Evolutionary conservation across 2,888 invertebrate species (phyloP).

Genomic region (Caenorhabditis panamensis): DNA sequence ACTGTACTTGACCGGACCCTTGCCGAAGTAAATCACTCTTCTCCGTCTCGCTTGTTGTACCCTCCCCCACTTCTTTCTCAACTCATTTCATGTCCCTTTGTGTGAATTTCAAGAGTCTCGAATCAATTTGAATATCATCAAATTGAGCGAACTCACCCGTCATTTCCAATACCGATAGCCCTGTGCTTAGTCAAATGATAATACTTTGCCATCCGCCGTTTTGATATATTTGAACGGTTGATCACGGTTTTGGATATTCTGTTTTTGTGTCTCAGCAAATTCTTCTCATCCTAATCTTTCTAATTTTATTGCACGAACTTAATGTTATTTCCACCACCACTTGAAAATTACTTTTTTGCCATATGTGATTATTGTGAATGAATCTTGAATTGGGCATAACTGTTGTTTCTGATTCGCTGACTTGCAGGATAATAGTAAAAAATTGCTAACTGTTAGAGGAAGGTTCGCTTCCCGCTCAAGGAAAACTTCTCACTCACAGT

Average conservation of each 20-base stretch:
- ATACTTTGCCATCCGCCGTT: constrained; percentile 49
- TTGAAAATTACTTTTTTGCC: constrained; percentile 33
- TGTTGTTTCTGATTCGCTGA: too few species aligned
- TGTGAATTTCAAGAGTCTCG: constrained; percentile 10
- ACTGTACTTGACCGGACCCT: constrained; percentile 94
- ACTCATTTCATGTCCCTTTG: constrained; percentile 15
- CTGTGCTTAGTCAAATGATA: constrained; percentile 50
- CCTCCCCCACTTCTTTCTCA: background rate
- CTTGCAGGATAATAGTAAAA: too few species aligned
- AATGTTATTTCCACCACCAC: background rate
- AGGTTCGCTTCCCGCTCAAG: too few species aligned
- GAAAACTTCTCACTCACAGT: too few species aligned
- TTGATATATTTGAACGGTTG: constrained; percentile 51
- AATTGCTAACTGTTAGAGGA: too few species aligned
- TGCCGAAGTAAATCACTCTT: constrained; percentile 82
- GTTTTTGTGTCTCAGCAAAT: constrained; percentile 8
- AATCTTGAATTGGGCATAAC: background rate
- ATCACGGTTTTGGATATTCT: constrained; percentile 44
- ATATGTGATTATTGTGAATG: constrained; percentile 41
- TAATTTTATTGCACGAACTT: constrained; percentile 10
- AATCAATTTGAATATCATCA: background rate
- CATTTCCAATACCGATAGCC: constrained; percentile 51
- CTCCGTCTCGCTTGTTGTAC: background rate
- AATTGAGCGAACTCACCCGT: constrained; percentile 19
- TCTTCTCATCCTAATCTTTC: background rate